Evolutionary conservation across 2,113 vertebrate genomes (phyloP), one percentile per base, ranked within the genome.

Genomic region (Miniopterus natalensis): DNA sequence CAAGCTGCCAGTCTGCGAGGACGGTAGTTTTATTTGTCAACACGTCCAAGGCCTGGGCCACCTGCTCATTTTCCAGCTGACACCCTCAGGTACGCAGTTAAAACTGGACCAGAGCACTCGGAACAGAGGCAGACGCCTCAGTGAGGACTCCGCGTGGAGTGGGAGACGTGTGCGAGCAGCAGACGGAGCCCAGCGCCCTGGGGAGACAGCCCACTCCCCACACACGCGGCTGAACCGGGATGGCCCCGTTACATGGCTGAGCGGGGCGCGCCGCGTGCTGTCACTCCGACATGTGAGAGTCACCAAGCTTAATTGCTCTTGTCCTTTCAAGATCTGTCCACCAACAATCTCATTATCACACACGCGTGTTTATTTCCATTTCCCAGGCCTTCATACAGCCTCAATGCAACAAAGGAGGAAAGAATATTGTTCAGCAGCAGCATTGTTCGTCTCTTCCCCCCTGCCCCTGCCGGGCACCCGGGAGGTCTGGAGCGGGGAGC

Each of bases 251-350:
- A 98, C 88, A 96, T 96, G 97, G 98, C 96, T 97, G 98, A 98
- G 95, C 2, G 11, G 94, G 96, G 95, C 96, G 92, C 87, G 84
- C 94, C 90, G 98, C 98, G 90, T 95, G 97, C 97, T 98, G 98
- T 98, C 98, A 97, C 86, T 97, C 98, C 94, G 95, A 94, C 97
- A 96, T 94, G 96, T 98, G 95, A 83, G 95, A 97, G 98, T 98
- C 98, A 97, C 97, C 96, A 96, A 97, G 97, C 98, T 97, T 98
- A 98, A 98, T 98, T 98, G 98, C 98, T 90, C 95, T 97, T 96
- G 97, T 98, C 97, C 98, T 98, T 97, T 93, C 96, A 84, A 96
- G 98, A 97, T 93, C 95, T 97, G 96, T 97, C 95, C 97, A 97
- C 97, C 98, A 97, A 95, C 97, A 97, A 96, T 97, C 98, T 98